Evolutionary conservation across 2,113 vertebrate genomes (phyloP).

Genomic region (Mormyrus iriodes): DNA sequence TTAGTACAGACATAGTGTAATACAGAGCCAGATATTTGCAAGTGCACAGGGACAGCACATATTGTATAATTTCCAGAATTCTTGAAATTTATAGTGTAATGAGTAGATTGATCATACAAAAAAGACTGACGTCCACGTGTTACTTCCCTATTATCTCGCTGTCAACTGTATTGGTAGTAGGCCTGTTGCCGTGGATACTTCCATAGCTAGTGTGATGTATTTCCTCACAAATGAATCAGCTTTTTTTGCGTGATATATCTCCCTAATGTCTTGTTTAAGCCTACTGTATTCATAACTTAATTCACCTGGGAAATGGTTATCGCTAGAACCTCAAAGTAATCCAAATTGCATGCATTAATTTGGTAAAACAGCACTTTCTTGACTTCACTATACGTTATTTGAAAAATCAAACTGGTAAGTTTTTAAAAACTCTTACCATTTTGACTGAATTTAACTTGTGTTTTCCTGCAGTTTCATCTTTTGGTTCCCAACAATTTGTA

Average conservation of each 20-base stretch:
- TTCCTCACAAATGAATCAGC: neutral
- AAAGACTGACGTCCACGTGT: neutral
- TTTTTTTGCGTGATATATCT: neutral
- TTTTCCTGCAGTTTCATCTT: neutral
- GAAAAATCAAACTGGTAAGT: neutral
- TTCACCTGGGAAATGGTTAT: neutral
- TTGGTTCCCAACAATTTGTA: neutral
- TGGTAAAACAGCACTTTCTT: neutral
- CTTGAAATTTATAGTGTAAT: neutral
- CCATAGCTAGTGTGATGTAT: neutral
- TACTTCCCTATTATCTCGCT: neutral
- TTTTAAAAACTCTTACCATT: neutral
- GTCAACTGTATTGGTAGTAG: neutral
- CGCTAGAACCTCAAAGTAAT: neutral
- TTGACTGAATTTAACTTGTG: neutral
- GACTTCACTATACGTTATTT: neutral
- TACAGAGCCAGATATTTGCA: neutral
- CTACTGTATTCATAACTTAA: neutral
- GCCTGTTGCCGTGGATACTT: neutral
- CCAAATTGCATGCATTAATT: neutral
- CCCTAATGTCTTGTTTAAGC: neutral
- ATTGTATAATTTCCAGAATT: neutral
- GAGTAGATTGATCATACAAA: neutral
- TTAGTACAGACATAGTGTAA: neutral
- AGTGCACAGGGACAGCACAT: neutral